Base-by-base conservation (phyloP, 2,113 vertebrate species). In the Prionailurus bengalensis region DNA sequence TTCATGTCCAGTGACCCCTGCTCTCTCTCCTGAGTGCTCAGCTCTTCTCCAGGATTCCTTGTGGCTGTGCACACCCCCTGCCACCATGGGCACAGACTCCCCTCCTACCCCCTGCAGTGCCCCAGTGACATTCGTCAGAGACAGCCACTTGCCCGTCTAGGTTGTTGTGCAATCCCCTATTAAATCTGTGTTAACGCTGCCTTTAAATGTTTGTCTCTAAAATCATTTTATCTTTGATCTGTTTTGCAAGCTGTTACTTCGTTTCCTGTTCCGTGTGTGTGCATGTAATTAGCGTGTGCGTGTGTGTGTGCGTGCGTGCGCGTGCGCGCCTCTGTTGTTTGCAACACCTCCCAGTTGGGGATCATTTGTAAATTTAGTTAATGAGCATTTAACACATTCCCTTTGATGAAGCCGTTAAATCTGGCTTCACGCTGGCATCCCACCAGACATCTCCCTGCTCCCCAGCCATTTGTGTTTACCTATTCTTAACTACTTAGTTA, bases 381-480 rank as follows among this genome's bases (percentile, higher is more conserved):
- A 96, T 97, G 97, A 98, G 97, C 85, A 84, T 97, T 97, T 98
- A 98, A 97, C 97, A 95, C 97, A 96, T 97, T 94, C 63, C 82
- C 78, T 97, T 98, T 97, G 97, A 98, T 98, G 91, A 98, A 97
- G 95, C 97, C 97, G 96, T 98, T 94, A 91, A 93, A 55, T 96
- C 95, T 70, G 51, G 94, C 76, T 17, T 55, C 63, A 17, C 68
- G 5, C 86, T 89, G 94, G 96, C 96, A 86, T 61, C 93, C 45
- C 94, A 87, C 91, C 94, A 97, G 97, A 97, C 84, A 14, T 16
- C 88, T 17, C 66, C 84, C 82, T 9, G 5, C 73, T 39, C 63
- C n/a, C 33, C 13, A 74, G 78, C 95, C 73, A 5, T 87, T 97
- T 68, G 63, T 97, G 63, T 94, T 97, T 96, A 91, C 96, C 95